Evolutionary conservation across 2,888 invertebrate species (phyloP).

Genomic region (Achlya flavicornis): DNA sequence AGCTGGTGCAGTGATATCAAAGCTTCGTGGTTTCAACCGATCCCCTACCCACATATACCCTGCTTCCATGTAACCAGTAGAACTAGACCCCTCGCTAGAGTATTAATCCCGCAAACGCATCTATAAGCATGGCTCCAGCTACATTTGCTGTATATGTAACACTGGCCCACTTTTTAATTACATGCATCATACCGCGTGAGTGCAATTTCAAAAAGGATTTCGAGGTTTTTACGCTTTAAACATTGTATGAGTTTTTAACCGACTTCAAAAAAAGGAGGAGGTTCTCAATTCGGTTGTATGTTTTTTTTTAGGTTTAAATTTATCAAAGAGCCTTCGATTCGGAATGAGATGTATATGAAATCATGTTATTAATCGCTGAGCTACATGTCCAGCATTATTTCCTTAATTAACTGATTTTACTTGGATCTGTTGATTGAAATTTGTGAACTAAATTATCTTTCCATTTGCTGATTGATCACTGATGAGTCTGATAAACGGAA

Average conservation of each 20-base stretch:
- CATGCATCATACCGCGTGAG: conserved; percentile 69
- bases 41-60: conserved; percentile 32
- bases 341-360: neutral
- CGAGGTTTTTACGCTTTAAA: conserved; percentile 51
- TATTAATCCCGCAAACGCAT: neutral
- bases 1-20: conserved; percentile 56
- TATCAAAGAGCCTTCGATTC: neutral
- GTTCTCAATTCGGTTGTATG: too few relatives aligned
- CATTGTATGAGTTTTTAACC: conserved; percentile 18
- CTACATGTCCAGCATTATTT: neutral
- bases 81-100: conserved; percentile 21
- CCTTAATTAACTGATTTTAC: neutral
- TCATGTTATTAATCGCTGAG: neutral
- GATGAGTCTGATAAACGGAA: neutral
- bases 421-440: neutral
- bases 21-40: conserved; percentile 62
- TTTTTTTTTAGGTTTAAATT: too few relatives aligned
- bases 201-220: conserved; percentile 73
- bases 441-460: neutral
- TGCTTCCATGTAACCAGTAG: conserved; percentile 26
- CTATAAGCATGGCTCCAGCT: conserved; percentile 31
- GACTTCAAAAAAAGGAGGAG: too few relatives aligned
- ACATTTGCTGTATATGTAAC: conserved; percentile 43
- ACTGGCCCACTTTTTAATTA: conserved; percentile 77
- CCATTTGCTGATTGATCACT: neutral